Evolutionary conservation across 2,888 invertebrate genomes (phyloP).

Genomic region (Philereme vetulata): DNA sequence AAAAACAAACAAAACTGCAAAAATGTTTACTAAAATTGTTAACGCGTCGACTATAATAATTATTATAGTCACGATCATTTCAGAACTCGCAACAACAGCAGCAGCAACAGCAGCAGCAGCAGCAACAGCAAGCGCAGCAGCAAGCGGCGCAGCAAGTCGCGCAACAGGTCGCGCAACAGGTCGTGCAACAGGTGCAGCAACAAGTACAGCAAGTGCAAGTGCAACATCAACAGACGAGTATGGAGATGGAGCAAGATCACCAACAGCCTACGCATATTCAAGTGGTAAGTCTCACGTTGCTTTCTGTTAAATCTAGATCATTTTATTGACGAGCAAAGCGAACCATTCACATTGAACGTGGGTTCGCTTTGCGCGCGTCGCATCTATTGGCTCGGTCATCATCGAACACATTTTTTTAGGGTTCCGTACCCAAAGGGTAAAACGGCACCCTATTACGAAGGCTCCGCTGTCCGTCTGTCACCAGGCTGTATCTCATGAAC

Average conservation of each 20-base stretch:
- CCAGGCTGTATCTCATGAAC: no score
- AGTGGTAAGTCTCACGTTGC: conserved; percentile 55
- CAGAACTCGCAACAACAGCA: conserved; percentile 30
- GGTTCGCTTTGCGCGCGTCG: no score
- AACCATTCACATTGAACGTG: no score
- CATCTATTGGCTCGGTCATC: no score
- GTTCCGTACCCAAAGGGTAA: no score
- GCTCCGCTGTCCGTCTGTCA: no score
- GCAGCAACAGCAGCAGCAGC: conserved; percentile 58
- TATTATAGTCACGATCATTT: conserved; percentile 26
- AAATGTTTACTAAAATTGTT: conserved; percentile 7
- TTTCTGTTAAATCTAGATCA: no score
- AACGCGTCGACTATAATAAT: conserved; percentile 27
- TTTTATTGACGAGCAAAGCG: no score
- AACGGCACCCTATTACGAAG: no score
- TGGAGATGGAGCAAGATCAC: conserved; percentile 73
- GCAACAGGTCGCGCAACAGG: conserved; percentile 62
- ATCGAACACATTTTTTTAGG: no score
- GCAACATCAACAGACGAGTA: conserved; percentile 68
- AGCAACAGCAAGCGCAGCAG: conserved; percentile 61
- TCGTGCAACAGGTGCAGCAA: conserved; percentile 56
- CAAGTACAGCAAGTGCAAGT: conserved; percentile 59
- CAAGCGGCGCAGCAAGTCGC: conserved; percentile 61
- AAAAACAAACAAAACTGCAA: not conserved
- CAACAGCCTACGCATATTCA: conserved; percentile 79